phyloP scores from a whole-genome alignment of 2,113 vertebrate genomes.

The Hyperopisus bebe region DNA sequence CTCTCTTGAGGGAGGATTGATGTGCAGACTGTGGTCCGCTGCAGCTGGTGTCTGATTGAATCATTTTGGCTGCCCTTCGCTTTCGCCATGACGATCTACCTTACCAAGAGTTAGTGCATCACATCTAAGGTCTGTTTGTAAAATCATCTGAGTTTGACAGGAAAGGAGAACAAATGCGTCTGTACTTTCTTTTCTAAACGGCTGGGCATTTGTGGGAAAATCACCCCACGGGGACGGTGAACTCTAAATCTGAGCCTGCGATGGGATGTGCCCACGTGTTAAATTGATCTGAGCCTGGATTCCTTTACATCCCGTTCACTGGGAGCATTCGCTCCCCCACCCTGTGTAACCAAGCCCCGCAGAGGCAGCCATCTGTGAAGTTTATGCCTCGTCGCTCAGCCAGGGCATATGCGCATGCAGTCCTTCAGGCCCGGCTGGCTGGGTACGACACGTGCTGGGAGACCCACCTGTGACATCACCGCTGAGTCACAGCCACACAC shows the following conservation, averaged over 20 bases:
- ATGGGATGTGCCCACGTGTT: background rate
- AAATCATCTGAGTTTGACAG: background rate
- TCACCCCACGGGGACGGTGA: background rate
- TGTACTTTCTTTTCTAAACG: background rate
- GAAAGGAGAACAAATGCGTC: background rate
- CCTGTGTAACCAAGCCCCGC: background rate
- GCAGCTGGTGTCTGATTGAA: background rate
- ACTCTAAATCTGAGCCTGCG: background rate
- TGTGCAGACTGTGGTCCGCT: background rate
- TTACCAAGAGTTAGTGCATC: background rate
- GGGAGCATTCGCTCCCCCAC: background rate
- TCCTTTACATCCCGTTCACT: background rate
- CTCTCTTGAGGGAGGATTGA: background rate
- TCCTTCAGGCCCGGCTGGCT: no score
- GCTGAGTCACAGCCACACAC: background rate
- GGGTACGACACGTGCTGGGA: no score
- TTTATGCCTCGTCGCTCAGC: background rate
- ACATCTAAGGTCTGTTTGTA: background rate
- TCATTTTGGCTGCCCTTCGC: background rate
- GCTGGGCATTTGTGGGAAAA: background rate
- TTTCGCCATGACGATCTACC: background rate
- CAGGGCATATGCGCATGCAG: background rate
- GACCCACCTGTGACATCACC: background rate
- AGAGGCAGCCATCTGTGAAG: background rate
- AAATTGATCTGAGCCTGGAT: background rate